Conservation (phyloP, 2,888 invertebrate species). For the Nomada ruficornis region DNA sequence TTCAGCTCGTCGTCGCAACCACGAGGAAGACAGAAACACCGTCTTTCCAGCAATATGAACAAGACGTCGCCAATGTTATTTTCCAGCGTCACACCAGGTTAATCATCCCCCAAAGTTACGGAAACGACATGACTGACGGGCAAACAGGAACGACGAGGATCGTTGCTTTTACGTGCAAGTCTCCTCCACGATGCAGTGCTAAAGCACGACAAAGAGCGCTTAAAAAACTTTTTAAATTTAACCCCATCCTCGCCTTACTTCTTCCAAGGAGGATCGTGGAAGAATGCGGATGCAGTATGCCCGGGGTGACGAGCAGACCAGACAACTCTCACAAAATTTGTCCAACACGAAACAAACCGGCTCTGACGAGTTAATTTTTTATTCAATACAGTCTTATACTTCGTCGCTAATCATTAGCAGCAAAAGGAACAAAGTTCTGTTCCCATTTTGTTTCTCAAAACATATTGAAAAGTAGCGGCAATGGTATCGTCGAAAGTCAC, state of each 20-base stretch:
- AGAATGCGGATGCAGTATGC: slow-evolving; percentile 62
- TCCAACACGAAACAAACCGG: slow-evolving; percentile 25
- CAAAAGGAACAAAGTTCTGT: background rate
- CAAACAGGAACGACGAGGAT: slow-evolving; percentile 76
- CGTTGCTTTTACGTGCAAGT: slow-evolving; percentile 61
- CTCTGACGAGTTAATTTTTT: slow-evolving; percentile 36
- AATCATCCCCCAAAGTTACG: slow-evolving; percentile 80
- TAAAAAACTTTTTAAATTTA: slow-evolving; percentile 84
- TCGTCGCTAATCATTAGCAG: background rate
- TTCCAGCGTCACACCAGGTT: slow-evolving; percentile 82
- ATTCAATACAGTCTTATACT: slow-evolving; percentile 3
- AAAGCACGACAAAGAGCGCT: slow-evolving; percentile 70
- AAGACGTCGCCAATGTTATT: slow-evolving; percentile 75
- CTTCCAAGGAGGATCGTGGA: slow-evolving; percentile 40
- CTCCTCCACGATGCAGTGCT: slow-evolving; percentile 41
- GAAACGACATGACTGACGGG: slow-evolving; percentile 79
- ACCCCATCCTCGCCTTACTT: slow-evolving; percentile 76
- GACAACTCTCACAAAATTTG: slow-evolving; percentile 44
- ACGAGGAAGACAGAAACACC: slow-evolving; percentile 31
- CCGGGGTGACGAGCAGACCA: slow-evolving; percentile 39
- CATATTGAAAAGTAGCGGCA: background rate
- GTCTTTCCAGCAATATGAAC: slow-evolving; percentile 50
- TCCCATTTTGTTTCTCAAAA: background rate
- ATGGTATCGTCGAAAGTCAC: slow-evolving; percentile 31
- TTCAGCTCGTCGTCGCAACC: slow-evolving; percentile 17